These are phyloP conservation scores for Enteromius paludinosus DNA, from an alignment of 2,797 vertebrate genomes.

Conservation along the genomic window DNA sequence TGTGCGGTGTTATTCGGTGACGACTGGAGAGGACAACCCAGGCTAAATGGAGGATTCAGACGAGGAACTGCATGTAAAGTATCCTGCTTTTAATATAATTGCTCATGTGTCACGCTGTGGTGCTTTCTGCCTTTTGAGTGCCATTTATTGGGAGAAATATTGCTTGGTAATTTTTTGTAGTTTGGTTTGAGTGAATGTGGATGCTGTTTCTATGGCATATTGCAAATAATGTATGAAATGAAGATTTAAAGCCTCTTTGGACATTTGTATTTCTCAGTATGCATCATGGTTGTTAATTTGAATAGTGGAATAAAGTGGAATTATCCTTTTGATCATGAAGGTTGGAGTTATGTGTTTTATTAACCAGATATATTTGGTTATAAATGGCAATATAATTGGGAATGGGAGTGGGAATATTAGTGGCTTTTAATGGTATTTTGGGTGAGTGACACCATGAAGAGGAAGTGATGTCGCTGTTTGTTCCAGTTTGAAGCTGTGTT, in stretches of 20 bases:
- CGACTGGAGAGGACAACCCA: background rate
- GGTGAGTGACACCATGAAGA: background rate
- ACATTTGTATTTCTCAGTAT: background rate
- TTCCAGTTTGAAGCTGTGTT: slow-evolving; percentile 25
- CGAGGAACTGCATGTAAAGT: slow-evolving; percentile 52
- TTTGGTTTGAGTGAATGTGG: background rate
- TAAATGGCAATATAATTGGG: background rate
- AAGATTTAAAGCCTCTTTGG: background rate
- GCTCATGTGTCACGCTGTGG: background rate
- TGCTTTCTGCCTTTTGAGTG: background rate
- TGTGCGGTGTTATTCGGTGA: background rate
- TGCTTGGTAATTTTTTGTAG: too few species aligned
- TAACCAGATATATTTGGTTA: background rate
- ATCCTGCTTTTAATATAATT: slow-evolving; percentile 32
- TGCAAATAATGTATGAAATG: background rate
- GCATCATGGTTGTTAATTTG: background rate
- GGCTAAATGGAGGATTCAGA: slow-evolving; percentile 34
- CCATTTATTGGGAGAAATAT: background rate
- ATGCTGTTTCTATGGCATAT: background rate
- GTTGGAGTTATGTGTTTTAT: background rate
- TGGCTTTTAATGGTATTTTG: background rate
- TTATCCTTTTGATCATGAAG: background rate
- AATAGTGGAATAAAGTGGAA: background rate
- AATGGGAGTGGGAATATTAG: background rate
- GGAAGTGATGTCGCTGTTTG: slow-evolving; percentile 17